These are phyloP conservation scores for Xyliphius kryptos DNA, from an alignment of 2,113 vertebrate species.

Conservation along the genomic window DNA sequence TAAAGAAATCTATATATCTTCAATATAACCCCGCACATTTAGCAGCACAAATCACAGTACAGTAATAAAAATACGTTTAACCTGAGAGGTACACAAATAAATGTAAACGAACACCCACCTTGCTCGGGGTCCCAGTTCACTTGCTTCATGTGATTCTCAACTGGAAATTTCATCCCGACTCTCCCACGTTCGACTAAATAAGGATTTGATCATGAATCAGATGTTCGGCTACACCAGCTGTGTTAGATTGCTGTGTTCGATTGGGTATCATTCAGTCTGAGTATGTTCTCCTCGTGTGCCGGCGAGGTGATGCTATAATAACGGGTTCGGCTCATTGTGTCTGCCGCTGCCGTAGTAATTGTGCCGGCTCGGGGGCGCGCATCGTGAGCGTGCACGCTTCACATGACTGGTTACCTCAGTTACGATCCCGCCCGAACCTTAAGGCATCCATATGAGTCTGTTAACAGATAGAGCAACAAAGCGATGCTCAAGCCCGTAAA, in stretches of 20 bases:
- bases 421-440: not conserved
- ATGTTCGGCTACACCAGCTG: not conserved
- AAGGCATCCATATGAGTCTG: too few species aligned
- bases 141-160: slow-evolving; percentile 92
- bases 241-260: not conserved
- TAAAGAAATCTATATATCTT: too few species aligned
- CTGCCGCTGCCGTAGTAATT: slow-evolving; percentile 5
- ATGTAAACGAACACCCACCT: slow-evolving; percentile 73
- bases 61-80: not conserved
- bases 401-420: not conserved
- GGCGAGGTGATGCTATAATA: not conserved
- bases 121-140: slow-evolving; percentile 94
- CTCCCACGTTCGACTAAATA: slow-evolving; percentile 48
- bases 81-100: not conserved
- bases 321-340: slow-evolving; percentile 12
- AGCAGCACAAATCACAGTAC: not conserved
- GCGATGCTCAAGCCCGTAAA: too few species aligned
- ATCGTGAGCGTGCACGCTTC: slow-evolving; percentile 6
- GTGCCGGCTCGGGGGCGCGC: slow-evolving; percentile 12
- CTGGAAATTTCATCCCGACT: slow-evolving; percentile 96
- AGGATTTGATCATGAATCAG: not conserved
- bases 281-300: not conserved
- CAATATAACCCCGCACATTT: too few species aligned
- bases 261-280: too few species aligned
- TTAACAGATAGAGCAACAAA: too few species aligned